Evolutionary conservation across 2,113 vertebrate genomes (phyloP).

Genomic region (Charadrius vociferus): DNA sequence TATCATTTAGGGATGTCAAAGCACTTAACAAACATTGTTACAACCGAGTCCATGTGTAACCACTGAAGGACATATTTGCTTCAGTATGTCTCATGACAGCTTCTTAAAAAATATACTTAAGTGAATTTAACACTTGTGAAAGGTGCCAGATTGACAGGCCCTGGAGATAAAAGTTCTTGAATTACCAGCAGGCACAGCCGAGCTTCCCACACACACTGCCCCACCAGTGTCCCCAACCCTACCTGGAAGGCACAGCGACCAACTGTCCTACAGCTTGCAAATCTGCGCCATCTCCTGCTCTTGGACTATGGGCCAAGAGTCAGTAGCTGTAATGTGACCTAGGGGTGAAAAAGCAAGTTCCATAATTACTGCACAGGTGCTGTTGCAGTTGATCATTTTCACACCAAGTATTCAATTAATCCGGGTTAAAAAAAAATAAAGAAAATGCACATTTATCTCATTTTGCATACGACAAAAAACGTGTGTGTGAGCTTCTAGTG

Average conservation of each 20-base stretch:
- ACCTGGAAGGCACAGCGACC: conserved; percentile 37
- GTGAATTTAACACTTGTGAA: conserved; percentile 70
- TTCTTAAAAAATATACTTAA: conserved; percentile 64
- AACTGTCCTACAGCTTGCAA: conserved; percentile 52
- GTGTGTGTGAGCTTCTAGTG: background rate
- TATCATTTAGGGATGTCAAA: conserved; percentile 69
- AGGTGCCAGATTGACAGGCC: conserved; percentile 69
- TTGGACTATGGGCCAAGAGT: background rate
- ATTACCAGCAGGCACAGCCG: conserved; percentile 52
- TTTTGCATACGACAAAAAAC: background rate
- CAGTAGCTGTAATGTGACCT: conserved; percentile 33
- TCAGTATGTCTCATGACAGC: conserved; percentile 73
- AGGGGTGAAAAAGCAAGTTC: conserved; percentile 16
- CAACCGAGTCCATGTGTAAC: conserved; percentile 71
- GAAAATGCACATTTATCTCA: background rate
- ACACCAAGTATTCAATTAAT: conserved; percentile 12
- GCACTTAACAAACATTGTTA: conserved; percentile 72
- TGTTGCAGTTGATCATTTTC: conserved; percentile 53
- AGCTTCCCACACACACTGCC: conserved; percentile 51
- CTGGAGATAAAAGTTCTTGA: conserved; percentile 55
- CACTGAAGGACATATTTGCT: conserved; percentile 71
- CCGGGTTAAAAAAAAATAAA: background rate
- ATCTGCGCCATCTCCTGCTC: conserved; percentile 12
- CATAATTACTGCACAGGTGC: conserved; percentile 37
- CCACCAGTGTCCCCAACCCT: background rate